Evolutionary conservation across 2,113 vertebrate species (phyloP).

Genomic region (Ciconia maguari): DNA sequence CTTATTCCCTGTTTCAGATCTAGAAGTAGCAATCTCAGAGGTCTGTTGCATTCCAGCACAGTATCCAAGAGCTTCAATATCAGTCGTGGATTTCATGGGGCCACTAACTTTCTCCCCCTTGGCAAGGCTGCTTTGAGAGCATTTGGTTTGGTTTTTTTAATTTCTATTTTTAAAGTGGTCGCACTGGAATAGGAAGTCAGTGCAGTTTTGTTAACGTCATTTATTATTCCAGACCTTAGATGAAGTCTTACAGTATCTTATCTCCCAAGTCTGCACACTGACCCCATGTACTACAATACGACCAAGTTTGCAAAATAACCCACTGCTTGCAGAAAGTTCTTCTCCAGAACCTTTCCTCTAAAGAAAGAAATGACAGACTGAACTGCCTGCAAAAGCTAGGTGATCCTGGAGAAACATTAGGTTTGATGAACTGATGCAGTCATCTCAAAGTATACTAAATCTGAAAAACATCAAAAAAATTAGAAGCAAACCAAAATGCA

Average conservation of each 20-base stretch:
- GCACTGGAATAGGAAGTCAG: not conserved
- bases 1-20: not conserved
- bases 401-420: not conserved
- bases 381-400: not conserved
- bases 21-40: not conserved
- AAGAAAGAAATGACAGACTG: not conserved
- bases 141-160: not conserved
- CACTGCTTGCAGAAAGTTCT: not conserved
- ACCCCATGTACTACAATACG: not conserved
- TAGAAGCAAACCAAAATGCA: accelerated
- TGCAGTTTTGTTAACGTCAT: not conserved
- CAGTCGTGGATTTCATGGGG: not conserved
- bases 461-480: accelerated
- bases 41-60: not conserved
- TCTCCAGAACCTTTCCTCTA: not conserved
- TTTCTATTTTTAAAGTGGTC: not conserved
- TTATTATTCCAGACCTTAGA: not conserved
- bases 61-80: not conserved
- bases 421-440: not conserved
- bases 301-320: not conserved
- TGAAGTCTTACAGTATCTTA: not conserved
- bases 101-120: not conserved
- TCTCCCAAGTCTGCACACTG: not conserved
- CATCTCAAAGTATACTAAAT: not conserved
- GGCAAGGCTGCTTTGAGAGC: not conserved